phyloP scores from a whole-genome alignment of 2,888 invertebrate genomes.

The Xylophagus ater region DNA sequence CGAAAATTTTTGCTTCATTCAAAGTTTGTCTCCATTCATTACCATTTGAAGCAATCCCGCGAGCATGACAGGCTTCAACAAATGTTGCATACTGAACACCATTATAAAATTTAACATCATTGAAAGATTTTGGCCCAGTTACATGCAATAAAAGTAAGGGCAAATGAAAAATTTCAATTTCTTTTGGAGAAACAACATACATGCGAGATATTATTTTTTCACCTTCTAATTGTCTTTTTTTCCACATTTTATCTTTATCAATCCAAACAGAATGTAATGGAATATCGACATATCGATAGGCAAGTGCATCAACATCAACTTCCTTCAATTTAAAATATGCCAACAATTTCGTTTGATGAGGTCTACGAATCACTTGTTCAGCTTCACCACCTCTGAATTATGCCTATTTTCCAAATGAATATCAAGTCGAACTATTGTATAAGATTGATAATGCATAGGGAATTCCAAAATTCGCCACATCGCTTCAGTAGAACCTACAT shows the following conservation, averaged over 20 bases:
- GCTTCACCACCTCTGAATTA: not conserved
- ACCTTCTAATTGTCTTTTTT: constrained; percentile 12
- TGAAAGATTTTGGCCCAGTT: constrained; percentile 14
- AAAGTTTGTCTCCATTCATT: constrained; percentile 17
- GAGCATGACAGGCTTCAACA: constrained; percentile 16
- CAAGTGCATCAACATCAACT: constrained; percentile 1
- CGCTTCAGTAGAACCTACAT: no score
- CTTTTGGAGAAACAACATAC: constrained; percentile 15
- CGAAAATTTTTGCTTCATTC: constrained; percentile 12
- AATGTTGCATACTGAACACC: constrained; percentile 14
- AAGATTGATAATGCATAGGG: not conserved
- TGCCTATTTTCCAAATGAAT: not conserved
- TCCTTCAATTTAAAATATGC: constrained; percentile 9
- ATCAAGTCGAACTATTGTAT: not conserved
- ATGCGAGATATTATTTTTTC: constrained; percentile 14
- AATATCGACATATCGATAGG: constrained; percentile 7
- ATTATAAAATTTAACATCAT: constrained; percentile 14
- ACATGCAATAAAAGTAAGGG: constrained; percentile 15
- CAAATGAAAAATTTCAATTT: constrained; percentile 17
- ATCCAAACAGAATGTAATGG: constrained; percentile 5
- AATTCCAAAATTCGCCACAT: not conserved
- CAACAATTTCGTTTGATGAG: not conserved
- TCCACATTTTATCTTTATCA: not conserved
- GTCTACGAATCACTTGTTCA: no score
- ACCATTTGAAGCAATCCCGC: constrained; percentile 16